Percentiles rank a stretch among this genome's conserved stretches.
These are phyloP conservation scores for Myotis brandtii DNA, from an alignment of 2,113 vertebrate genomes.

Conservation along the genomic window DNA sequence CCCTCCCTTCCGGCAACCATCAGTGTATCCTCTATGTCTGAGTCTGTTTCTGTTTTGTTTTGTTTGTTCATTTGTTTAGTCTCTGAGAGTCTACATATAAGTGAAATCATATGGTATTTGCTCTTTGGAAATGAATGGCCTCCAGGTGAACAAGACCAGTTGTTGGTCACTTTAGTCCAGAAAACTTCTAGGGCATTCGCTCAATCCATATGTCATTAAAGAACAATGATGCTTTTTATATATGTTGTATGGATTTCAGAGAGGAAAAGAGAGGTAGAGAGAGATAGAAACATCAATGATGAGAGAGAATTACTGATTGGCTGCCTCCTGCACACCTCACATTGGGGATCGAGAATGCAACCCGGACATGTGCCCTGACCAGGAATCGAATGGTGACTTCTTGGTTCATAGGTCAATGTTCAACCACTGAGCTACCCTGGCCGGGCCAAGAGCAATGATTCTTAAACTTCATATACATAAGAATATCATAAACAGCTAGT, in stretches of 20 bases:
- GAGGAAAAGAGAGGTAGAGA: too few species aligned
- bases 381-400: too few species aligned
- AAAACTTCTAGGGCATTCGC: neutral
- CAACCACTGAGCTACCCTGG: too few species aligned
- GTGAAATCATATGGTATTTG: neutral
- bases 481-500: neutral
- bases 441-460: neutral
- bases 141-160: neutral
- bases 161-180: neutral
- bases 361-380: too few species aligned
- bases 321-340: too few species aligned
- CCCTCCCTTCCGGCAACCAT: neutral
- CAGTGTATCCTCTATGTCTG: neutral
- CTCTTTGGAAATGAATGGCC: neutral
- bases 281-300: too few species aligned
- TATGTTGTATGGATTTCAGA: too few species aligned
- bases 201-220: neutral
- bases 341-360: too few species aligned
- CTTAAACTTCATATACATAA: neutral
- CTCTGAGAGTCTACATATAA: neutral
- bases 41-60: neutral
- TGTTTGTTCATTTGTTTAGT: neutral
- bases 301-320: too few species aligned
- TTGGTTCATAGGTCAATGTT: too few species aligned
- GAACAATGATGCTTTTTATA: neutral